A percentile compares a stretch with the other conserved stretches of the same genome.
These are phyloP conservation scores for Phainopepla nitens DNA, from an alignment of 2,113 vertebrate genomes.

Conservation along the genomic window DNA sequence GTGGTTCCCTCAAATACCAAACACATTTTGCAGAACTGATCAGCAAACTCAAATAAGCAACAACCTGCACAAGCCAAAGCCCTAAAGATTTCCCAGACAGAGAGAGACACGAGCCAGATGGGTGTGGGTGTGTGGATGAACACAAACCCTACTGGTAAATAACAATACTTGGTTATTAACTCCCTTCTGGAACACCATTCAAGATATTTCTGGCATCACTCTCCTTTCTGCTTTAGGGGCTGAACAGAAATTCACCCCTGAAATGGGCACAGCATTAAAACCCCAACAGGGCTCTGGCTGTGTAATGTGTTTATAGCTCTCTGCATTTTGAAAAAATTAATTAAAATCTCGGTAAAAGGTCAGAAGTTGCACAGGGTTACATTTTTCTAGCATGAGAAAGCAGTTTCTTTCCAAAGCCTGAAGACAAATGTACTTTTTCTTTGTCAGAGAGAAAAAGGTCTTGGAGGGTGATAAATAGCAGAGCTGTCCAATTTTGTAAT, in stretches of 20 bases:
- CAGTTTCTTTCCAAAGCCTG: background rate
- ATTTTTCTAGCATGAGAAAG: background rate
- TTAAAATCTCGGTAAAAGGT: background rate
- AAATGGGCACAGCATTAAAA: background rate
- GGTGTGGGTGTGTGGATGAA: background rate
- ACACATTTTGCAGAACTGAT: background rate
- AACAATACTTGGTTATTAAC: background rate
- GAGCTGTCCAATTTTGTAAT: background rate
- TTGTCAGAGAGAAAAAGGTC: background rate
- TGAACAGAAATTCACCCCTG: background rate
- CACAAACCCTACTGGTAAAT: background rate
- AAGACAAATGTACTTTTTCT: conserved; percentile 1
- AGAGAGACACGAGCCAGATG: background rate
- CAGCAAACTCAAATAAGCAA: background rate
- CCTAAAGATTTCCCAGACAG: background rate
- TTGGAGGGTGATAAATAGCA: background rate
- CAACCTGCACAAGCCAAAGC: background rate
- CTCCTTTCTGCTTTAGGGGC: background rate
- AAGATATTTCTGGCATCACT: background rate
- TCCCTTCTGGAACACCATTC: background rate
- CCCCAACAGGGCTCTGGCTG: background rate
- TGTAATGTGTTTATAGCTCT: background rate
- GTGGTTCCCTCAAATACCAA: background rate
- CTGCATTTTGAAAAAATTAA: background rate
- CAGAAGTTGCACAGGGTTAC: background rate